Base-by-base conservation (phyloP, 2,888 invertebrate genomes). In the Melinaea marsaeus region DNA sequence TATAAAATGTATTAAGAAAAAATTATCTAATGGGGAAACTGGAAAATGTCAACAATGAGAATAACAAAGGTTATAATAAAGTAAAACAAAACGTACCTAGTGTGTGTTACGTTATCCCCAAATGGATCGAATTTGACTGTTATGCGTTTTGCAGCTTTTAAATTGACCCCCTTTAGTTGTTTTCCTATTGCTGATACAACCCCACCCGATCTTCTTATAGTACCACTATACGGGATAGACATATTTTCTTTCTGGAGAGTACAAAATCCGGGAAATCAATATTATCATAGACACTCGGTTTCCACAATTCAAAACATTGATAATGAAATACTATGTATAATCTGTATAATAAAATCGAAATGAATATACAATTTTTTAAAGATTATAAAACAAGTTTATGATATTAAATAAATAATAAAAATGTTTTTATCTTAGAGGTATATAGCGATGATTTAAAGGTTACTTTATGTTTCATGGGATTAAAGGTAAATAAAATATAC, bases 111-210 rank as follows among this genome's bases (percentile, higher is more conserved):
- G 84, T 94, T 94, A 74, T 93, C 91, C 73, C 93, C 92, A 83
- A 97, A 97, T 4, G 97, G 97, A 88, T 97, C 97, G 78, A 97
- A 97, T 84, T 94, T 93, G 60, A 96, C 93, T 60, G 93, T 92
- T 65, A 97, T 93, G 83, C 93, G 92, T 75, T 95, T 94, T 0
- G 95, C 95, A 55, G 95, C 95, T 81, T 95, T 95, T 65, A 97
- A 90, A 90, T 95, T 95, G 9, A 97, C 83, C 69, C 81, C 75
- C 79, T 91, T 93, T 61, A 96, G 74, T 83, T 97, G 95, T 84
- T 95, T 95, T 59, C 85, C 86, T 72, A 96, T 94, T 55, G 96
- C 95, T 75, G 94, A 93, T 59, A 94, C 90, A 62, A 95, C 74
- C 66, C 96, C 96, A 33, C 90, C 92, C 0, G 95, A 94, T 73